Base-by-base conservation (phyloP, 2,888 invertebrate genomes). In the Kuschelorhynchus macadamiae region DNA sequence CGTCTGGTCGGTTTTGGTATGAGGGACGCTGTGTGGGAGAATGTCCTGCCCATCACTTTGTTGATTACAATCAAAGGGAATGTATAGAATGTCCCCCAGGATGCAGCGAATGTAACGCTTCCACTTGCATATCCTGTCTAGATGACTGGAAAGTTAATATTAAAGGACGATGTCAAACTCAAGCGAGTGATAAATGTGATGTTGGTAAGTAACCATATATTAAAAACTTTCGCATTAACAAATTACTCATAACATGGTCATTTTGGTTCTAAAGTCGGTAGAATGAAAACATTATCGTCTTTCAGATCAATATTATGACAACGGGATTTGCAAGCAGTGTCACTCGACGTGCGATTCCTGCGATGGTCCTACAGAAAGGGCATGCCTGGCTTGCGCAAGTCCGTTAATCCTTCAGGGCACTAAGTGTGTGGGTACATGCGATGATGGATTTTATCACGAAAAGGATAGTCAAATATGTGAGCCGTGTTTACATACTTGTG, bases 261-360 rank as follows among this genome's bases (percentile, higher is more conserved):
- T n/a, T n/a, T n/a, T n/a, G n/a, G n/a, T n/a, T n/a, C n/a, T n/a
- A n/a, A n/a, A n/a, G n/a, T n/a, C n/a, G n/a, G n/a, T n/a, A n/a
- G n/a, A n/a, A n/a, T n/a, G n/a, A n/a, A n/a, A n/a, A n/a, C n/a
- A n/a, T n/a, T n/a, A n/a, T n/a, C n/a, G n/a, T 46, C 79, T 85
- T 85, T 64, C 84, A 91, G 92, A 87, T 76, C 92, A 93, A 83
- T 94, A 92, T 83, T 90, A 88, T 76, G 92, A 92, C 77, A 88
- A 87, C 49, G 88, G 87, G 41, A 86, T 86, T 46, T 96, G 96
- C 81, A 88, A 88, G 70, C 86, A 88, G 2, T 96, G 95, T 78
- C 91, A 93, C 79, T 87, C 88, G 1, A 90, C 91, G 0, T 96
- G 96, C 77, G 92, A 92, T 71, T 90, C 91, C n/a, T 96, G 96